These are phyloP conservation scores for Labeo calbasu DNA, from an alignment of 2,797 vertebrate species.

Conservation along the genomic window DNA sequence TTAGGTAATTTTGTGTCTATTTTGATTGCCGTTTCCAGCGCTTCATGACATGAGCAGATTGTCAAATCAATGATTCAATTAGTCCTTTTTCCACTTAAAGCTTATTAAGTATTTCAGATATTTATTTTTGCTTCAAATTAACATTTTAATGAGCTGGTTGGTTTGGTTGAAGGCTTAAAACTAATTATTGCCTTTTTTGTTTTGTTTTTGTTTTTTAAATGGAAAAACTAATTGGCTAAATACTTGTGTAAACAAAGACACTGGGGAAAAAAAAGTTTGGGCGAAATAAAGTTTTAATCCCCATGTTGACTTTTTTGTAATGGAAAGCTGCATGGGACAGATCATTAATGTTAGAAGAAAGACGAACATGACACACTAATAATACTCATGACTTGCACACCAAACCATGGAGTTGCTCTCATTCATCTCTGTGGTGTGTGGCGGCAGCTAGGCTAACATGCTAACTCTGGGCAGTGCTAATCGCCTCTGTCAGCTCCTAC, in stretches of 20 bases:
- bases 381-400: not conserved
- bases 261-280: not conserved
- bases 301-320: not conserved
- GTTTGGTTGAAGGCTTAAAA: not conserved
- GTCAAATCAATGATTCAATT: not conserved
- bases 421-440: not conserved
- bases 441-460: conserved; percentile 18
- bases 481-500: conserved; percentile 80
- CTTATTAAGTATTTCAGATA: not conserved
- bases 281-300: not conserved
- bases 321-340: not conserved
- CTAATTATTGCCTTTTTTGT: too few relatives aligned
- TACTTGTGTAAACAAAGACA: not conserved
- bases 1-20: too few relatives aligned
- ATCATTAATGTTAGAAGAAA: not conserved
- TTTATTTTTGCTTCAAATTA: not conserved
- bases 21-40: not conserved
- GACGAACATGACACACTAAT: not conserved
- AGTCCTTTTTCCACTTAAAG: not conserved
- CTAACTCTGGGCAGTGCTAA: conserved; percentile 64
- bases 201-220: too few relatives aligned
- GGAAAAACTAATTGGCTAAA: not conserved
- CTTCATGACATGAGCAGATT: not conserved
- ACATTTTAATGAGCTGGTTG: not conserved
- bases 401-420: not conserved